Percentiles rank a stretch among this genome's conserved stretches.
These are phyloP conservation scores for Epistrophe eligans DNA, from an alignment of 2,888 invertebrate genomes.

Conservation along the genomic window DNA sequence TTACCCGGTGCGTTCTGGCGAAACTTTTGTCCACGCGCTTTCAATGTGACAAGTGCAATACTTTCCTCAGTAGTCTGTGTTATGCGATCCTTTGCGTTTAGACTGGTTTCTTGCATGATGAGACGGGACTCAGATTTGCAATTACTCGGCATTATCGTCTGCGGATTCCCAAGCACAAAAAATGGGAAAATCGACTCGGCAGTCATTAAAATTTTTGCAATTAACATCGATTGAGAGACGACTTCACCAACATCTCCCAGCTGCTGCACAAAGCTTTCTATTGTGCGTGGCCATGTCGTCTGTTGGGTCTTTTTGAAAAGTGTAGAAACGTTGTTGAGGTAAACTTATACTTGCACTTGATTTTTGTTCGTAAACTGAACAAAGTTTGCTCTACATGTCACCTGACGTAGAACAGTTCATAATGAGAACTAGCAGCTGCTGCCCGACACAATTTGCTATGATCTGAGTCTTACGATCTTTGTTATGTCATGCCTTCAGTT, in stretches of 20 bases:
- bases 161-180: too few species aligned
- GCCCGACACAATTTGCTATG: slow-evolving; percentile 29
- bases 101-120: slow-evolving; percentile 53
- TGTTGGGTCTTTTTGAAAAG: neutral
- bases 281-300: slow-evolving; percentile 5
- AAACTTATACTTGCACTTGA: slow-evolving; percentile 46
- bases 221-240: neutral
- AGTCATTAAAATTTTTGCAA: slow-evolving; percentile 35
- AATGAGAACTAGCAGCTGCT: slow-evolving; percentile 40
- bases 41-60: neutral
- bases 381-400: slow-evolving; percentile 41
- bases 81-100: slow-evolving; percentile 9
- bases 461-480: slow-evolving; percentile 38
- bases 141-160: too few species aligned
- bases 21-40: slow-evolving; percentile 9
- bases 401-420: slow-evolving; percentile 32
- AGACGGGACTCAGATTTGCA: slow-evolving; percentile 45
- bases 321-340: slow-evolving; percentile 69
- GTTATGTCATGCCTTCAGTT: neutral
- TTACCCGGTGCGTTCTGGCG: slow-evolving; percentile 1
- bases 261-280: too few species aligned
- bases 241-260: slow-evolving; percentile 34
- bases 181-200: slow-evolving; percentile 4
- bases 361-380: neutral
- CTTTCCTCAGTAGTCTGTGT: neutral